Conservation (phyloP, 2,888 invertebrate genomes). For the Zaprionus lineosus region DNA sequence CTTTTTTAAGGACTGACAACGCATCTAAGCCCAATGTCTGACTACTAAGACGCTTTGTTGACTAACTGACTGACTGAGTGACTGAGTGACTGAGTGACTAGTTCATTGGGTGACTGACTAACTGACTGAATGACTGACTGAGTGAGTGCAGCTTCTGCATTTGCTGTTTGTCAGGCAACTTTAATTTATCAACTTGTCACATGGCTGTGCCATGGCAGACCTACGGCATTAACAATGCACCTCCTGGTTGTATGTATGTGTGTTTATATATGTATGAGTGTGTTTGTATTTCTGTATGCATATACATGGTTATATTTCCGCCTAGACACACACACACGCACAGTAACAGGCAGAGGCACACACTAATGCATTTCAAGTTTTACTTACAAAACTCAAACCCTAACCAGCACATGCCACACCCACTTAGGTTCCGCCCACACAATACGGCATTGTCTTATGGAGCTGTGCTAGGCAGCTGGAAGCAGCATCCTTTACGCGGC, state of each 20-base stretch:
- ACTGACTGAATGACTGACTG: slow-evolving; percentile 24
- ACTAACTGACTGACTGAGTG: slow-evolving; percentile 32
- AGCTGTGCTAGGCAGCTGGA: slow-evolving; percentile 43
- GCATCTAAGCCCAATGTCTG: slow-evolving; percentile 41
- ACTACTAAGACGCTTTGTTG: slow-evolving; percentile 44
- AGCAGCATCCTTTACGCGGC: slow-evolving; percentile 28
- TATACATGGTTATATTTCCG: not conserved
- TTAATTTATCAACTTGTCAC: slow-evolving; percentile 73
- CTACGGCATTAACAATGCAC: slow-evolving; percentile 18
- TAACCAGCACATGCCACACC: not conserved
- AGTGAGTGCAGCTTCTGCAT: slow-evolving; percentile 22
- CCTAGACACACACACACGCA: slow-evolving; percentile 2
- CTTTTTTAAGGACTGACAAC: slow-evolving; percentile 43
- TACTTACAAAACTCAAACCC: slow-evolving; percentile 22
- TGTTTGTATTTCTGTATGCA: slow-evolving; percentile 10
- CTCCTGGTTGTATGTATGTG: too few relatives aligned
- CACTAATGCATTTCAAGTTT: slow-evolving; percentile 44
- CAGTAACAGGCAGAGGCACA: not conserved
- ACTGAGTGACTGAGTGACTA: slow-evolving; percentile 26
- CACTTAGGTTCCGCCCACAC: slow-evolving; percentile 21
- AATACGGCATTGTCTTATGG: slow-evolving; percentile 51
- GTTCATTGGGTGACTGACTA: slow-evolving; percentile 26
- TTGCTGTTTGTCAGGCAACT: slow-evolving; percentile 43
- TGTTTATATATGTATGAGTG: too few relatives aligned
- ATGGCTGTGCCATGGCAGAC: slow-evolving; percentile 43